Base-by-base conservation (phyloP, 2,113 vertebrate species). In the Chionodraco myersi region DNA sequence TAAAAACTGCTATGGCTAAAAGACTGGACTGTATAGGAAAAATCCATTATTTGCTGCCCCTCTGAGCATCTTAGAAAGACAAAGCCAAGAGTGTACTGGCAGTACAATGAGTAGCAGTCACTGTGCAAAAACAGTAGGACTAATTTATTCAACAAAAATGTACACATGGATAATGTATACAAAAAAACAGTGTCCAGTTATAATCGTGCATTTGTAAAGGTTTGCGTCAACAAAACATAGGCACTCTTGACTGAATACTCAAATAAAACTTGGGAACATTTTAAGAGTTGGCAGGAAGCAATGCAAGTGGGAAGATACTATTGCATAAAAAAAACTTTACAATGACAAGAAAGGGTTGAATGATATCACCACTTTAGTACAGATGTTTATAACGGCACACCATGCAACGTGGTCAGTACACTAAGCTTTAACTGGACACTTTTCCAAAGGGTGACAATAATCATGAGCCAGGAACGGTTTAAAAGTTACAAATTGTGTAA, bases 51-150 rank as follows among this genome's bases (percentile, higher is more conserved):
- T 72, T 57, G 62, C 79, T 54, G 30, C 76, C 64, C 57, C 30
- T 52, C 68, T 47, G 14, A 72, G n/a, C 26, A 59, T 79, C 44
- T 1, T 56, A 81, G 58, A 23, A 18, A 23, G 82, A 93, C 91
- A 93, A 92, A 86, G 86, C 75, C 1, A 44, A 34, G 36, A 45
- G 66, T 92, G 89, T 93, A 74, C 79, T 6, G 11, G 18, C 52
- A 79, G 82, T 48, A 93, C 91, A 94, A 93, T 79, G 76, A 67
- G 76, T 21, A 54, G 59, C 82, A 83, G 61, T 51, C 79, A 57
- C 51, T 68, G 80, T 82, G 36, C 36, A 30, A 30, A 30, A 30
- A 30, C 30, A 4, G 30, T 30, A 30, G 30, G 36, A 41, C 36
- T 41, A 59, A 63, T 30, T n/a, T 21, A 77, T 54, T 72, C 48